Percentiles rank a stretch among this genome's conserved stretches.
phyloP scores from a whole-genome alignment of 2,797 vertebrate species.

The Numenius phaeopus region DNA sequence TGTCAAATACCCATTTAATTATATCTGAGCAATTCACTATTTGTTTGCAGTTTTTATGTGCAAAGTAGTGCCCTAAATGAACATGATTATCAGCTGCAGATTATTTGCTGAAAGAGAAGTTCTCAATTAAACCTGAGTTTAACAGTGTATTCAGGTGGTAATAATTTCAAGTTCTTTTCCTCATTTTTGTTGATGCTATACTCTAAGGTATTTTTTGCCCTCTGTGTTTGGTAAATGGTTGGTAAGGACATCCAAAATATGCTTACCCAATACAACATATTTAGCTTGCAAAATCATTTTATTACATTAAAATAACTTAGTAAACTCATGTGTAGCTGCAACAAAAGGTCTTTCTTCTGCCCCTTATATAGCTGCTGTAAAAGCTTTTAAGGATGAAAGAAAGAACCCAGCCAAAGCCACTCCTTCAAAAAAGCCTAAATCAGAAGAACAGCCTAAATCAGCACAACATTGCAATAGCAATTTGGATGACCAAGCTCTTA shows the following conservation, averaged over 20 bases:
- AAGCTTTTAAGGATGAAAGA: constrained; percentile 82
- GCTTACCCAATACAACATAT: neutral
- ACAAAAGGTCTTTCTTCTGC: neutral
- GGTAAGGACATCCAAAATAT: neutral
- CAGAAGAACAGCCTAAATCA: constrained; percentile 45
- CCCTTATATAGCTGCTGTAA: constrained; percentile 76
- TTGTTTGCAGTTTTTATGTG: neutral
- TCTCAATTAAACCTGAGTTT: neutral
- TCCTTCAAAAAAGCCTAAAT: constrained; percentile 1
- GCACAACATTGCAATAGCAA: neutral
- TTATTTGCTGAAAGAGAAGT: neutral
- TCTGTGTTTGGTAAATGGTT: neutral
- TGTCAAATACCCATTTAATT: neutral
- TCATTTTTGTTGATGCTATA: neutral
- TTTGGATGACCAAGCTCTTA: neutral
- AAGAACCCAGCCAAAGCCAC: constrained; percentile 32
- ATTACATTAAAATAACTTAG: neutral
- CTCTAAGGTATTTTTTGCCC: neutral
- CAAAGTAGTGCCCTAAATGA: neutral
- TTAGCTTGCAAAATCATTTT: neutral
- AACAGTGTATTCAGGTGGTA: neutral
- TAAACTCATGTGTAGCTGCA: neutral
- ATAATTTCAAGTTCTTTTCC: neutral
- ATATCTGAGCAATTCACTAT: neutral
- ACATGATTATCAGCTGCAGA: neutral